Conservation (phyloP, 2,888 invertebrate genomes). For the Hololepta plana region DNA sequence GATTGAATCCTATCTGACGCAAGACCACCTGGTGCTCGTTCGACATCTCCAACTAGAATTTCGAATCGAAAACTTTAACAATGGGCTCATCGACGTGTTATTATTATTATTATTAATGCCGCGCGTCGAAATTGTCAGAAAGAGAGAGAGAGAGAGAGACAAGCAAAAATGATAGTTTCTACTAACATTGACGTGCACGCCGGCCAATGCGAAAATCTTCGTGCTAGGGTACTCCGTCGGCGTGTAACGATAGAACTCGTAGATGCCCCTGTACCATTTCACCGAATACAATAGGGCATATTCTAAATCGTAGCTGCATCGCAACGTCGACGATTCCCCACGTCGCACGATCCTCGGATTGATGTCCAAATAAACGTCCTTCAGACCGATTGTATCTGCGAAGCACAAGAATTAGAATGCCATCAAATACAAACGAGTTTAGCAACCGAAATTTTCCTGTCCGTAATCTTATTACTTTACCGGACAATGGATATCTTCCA, state of each 20-base stretch:
- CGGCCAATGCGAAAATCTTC: constrained; percentile 54
- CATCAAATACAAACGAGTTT: too few species aligned
- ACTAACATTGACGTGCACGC: constrained; percentile 72
- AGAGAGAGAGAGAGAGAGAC: background rate
- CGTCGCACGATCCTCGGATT: constrained; percentile 50
- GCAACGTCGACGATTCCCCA: constrained; percentile 47
- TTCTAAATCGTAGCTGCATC: constrained; percentile 62
- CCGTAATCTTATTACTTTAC: too few species aligned
- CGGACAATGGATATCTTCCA: too few species aligned
- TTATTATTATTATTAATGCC: background rate
- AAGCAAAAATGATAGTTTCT: too few species aligned
- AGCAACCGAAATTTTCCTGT: too few species aligned
- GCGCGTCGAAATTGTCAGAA: background rate
- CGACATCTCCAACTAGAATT: constrained; percentile 48
- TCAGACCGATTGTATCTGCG: too few species aligned
- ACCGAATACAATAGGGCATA: constrained; percentile 62
- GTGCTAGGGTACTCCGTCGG: constrained; percentile 55
- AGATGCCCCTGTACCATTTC: constrained; percentile 71
- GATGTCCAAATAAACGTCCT: constrained; percentile 51
- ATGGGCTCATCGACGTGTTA: background rate
- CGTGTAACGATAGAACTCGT: constrained; percentile 71
- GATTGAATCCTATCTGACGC: constrained; percentile 45
- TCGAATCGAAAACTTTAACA: too few species aligned
- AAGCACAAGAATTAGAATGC: too few species aligned
- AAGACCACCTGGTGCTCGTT: constrained; percentile 59